phyloP scores from a whole-genome alignment of 2,888 invertebrate species.

The Eugnorisma glareosa region DNA sequence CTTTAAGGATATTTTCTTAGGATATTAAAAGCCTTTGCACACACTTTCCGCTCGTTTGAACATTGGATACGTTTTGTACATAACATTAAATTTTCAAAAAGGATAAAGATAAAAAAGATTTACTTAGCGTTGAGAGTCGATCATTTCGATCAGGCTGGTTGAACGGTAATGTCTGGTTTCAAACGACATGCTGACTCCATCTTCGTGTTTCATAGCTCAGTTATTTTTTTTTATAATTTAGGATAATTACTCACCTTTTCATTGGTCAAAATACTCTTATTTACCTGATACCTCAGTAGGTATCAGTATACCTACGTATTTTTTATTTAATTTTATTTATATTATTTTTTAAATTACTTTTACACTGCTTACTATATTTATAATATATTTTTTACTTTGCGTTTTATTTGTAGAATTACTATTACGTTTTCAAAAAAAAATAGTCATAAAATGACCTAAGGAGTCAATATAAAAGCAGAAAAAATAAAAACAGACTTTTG shows the following conservation, averaged over 20 bases:
- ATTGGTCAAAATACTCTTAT: not conserved
- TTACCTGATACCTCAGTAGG: not conserved
- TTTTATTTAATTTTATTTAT: too few species aligned
- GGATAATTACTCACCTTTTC: not conserved
- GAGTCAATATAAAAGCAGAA: too few species aligned
- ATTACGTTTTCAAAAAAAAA: too few species aligned
- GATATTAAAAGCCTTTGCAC: slow-evolving; percentile 48
- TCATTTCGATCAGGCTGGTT: not conserved
- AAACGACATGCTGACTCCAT: not conserved
- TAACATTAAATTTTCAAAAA: slow-evolving; percentile 10
- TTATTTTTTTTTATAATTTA: not conserved
- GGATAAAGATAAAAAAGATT: not conserved
- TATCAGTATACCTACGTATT: too few species aligned
- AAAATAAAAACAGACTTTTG: too few species aligned
- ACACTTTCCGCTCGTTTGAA: slow-evolving; percentile 24
- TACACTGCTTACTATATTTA: too few species aligned
- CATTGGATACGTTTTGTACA: slow-evolving; percentile 22
- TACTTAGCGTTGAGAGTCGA: not conserved
- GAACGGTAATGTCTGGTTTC: too few species aligned
- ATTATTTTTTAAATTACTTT: too few species aligned
- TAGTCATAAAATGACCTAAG: too few species aligned
- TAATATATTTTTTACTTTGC: too few species aligned
- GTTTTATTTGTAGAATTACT: too few species aligned
- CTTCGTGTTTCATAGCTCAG: not conserved
- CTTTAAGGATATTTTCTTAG: slow-evolving; percentile 53